A percentile compares a stretch with the other conserved stretches of the same genome.
Conservation (phyloP, 2,888 invertebrate species). For the Aelia acuminata region DNA sequence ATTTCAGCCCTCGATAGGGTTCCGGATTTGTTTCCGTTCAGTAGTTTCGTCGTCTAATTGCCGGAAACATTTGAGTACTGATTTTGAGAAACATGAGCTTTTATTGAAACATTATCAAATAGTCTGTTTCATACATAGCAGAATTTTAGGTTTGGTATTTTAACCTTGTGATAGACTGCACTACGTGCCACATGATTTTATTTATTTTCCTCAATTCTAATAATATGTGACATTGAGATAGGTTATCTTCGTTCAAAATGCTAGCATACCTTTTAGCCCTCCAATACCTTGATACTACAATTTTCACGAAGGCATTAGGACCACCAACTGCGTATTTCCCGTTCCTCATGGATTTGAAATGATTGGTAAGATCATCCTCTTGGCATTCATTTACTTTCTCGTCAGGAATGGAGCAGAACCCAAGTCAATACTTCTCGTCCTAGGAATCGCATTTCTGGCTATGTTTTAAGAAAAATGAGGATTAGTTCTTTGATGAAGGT, state of each 20-base stretch:
- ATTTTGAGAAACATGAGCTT: too few relatives aligned
- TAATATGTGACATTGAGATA: neutral
- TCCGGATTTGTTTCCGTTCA: too few relatives aligned
- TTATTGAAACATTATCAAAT: too few relatives aligned
- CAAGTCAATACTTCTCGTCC: neutral
- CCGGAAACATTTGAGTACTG: too few relatives aligned
- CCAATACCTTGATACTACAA: neutral
- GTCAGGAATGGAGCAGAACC: neutral
- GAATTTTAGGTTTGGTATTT: neutral
- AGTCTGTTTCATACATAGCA: too few relatives aligned
- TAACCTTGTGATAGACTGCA: neutral
- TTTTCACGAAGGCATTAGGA: neutral
- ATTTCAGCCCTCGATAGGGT: too few relatives aligned
- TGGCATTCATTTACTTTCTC: constrained; percentile 14
- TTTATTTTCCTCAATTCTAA: neutral
- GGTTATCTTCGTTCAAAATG: neutral
- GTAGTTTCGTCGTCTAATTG: too few relatives aligned
- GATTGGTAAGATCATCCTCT: constrained; percentile 9
- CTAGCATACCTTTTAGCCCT: neutral
- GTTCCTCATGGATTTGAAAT: neutral
- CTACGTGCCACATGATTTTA: neutral
- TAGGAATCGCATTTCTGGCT: neutral
- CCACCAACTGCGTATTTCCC: neutral
- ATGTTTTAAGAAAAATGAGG: neutral
- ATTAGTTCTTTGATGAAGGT: neutral